These are phyloP conservation scores for Netelia virgata DNA, from an alignment of 2,888 invertebrate genomes.

Conservation along the genomic window DNA sequence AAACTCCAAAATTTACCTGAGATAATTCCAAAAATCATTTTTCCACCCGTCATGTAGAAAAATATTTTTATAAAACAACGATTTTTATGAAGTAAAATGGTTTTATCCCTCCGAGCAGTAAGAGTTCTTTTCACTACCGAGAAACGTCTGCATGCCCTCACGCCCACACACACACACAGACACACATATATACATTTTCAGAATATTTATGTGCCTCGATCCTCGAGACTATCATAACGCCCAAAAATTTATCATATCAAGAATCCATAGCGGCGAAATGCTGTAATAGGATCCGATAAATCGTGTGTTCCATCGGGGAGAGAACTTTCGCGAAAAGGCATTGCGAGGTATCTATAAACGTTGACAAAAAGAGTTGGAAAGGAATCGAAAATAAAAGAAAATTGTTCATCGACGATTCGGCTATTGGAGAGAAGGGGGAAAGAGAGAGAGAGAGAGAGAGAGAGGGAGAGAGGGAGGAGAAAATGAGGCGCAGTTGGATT, in stretches of 20 bases:
- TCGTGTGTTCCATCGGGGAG: constrained; percentile 45
- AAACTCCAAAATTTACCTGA: too few relatives aligned
- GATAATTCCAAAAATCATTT: too few relatives aligned
- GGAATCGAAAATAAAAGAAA: constrained; percentile 6
- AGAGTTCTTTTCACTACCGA: background rate
- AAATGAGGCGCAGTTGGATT: constrained; percentile 52
- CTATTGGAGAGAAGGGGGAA: constrained; percentile 6
- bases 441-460: constrained; percentile 4
- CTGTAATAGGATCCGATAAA: constrained; percentile 59
- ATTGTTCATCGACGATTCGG: constrained; percentile 24
- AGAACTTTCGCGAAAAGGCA: constrained; percentile 41
- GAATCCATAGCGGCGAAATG: constrained; percentile 16
- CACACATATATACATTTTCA: background rate
- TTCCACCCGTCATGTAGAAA: too few relatives aligned
- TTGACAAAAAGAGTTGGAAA: constrained; percentile 12
- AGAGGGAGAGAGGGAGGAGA: constrained; percentile 15
- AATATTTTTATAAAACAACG: background rate
- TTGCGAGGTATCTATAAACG: constrained; percentile 52
- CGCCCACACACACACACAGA: background rate
- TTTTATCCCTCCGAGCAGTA: background rate
- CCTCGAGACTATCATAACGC: background rate
- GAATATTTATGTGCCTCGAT: constrained; percentile 29
- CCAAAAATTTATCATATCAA: constrained; percentile 43
- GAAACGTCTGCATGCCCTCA: background rate
- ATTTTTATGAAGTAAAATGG: background rate